Conservation (phyloP, 23 tunicate genomes). For the Ciona savignyi region DNA sequence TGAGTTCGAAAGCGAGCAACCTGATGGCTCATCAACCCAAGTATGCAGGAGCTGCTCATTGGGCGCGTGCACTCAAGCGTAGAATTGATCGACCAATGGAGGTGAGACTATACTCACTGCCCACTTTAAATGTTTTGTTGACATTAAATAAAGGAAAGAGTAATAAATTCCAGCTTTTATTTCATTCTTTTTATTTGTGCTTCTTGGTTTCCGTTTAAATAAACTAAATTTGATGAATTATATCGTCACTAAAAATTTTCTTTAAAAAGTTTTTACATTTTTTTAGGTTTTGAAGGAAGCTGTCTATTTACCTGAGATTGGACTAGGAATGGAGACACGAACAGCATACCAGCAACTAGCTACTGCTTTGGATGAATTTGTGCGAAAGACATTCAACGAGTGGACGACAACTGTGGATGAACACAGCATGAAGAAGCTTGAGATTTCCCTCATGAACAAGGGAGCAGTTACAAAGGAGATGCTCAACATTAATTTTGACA, state of each 20-base stretch:
- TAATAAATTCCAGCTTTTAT: no score
- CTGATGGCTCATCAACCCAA: slow-evolving; percentile 80
- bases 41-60: slow-evolving; percentile 93
- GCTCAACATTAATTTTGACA: slow-evolving; percentile 96
- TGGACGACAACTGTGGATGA: slow-evolving; percentile 93
- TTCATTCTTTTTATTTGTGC: no score
- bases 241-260: not conserved
- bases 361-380: slow-evolving; percentile 94
- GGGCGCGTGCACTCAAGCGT: slow-evolving; percentile 94
- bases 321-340: slow-evolving; percentile 75
- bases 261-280: not conserved
- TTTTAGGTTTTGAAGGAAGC: slow-evolving; percentile 64
- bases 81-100: slow-evolving; percentile 96
- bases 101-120: no score
- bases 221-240: not conserved
- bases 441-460: slow-evolving; percentile 84
- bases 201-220: not conserved
- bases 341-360: slow-evolving; percentile 70
- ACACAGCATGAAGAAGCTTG: slow-evolving; percentile 61
- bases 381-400: slow-evolving; percentile 90
- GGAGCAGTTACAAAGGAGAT: slow-evolving; percentile 83
- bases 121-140: no score
- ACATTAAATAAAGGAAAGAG: no score
- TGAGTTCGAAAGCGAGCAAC: slow-evolving; percentile 74
- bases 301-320: slow-evolving; percentile 72